phyloP scores from a whole-genome alignment of 2,113 vertebrate species.

The Pavo muticus region DNA sequence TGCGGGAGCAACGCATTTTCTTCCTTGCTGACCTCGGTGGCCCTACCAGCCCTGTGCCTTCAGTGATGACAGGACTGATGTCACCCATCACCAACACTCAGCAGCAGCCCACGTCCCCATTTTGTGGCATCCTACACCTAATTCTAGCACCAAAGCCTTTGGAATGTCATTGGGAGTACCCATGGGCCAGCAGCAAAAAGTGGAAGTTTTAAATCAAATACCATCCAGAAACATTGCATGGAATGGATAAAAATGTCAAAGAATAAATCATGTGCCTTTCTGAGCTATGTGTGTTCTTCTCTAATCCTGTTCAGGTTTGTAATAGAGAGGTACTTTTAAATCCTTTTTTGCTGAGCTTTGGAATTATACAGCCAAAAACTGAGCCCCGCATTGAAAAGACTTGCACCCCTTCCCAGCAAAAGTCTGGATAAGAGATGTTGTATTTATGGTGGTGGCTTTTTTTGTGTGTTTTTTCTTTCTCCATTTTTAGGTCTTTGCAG shows the following conservation, averaged over 20 bases:
- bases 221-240: background rate
- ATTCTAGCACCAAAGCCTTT: background rate
- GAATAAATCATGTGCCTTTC: background rate
- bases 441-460: background rate
- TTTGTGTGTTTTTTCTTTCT: background rate
- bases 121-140: accelerated
- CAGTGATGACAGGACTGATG: accelerated
- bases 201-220: background rate
- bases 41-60: background rate
- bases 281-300: accelerated
- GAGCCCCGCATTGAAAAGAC: background rate
- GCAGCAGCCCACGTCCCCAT: background rate
- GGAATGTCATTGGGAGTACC: accelerated
- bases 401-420: no score
- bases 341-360: background rate
- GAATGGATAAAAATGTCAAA: background rate
- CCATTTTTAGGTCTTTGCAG: background rate
- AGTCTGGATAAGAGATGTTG: no score
- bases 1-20: background rate
- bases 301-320: background rate
- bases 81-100: background rate
- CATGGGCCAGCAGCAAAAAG: background rate
- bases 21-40: background rate
- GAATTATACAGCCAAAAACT: background rate
- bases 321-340: background rate